Evolutionary conservation across 2,888 invertebrate genomes (phyloP), one percentile per base, ranked within the genome.

Genomic region (Yponomeuta evonymella): DNA sequence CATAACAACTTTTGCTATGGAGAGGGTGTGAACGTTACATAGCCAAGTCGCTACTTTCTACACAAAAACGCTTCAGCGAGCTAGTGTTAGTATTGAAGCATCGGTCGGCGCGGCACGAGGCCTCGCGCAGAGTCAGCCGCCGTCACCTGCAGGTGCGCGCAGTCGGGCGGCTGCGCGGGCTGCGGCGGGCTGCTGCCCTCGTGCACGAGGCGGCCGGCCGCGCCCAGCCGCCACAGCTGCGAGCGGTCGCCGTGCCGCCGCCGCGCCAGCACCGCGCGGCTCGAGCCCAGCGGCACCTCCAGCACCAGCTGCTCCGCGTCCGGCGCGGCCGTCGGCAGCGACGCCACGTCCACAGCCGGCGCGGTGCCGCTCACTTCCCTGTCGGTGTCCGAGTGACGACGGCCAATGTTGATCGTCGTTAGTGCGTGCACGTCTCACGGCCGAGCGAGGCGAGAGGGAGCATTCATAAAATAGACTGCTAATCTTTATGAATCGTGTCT

Each of bases 211-310:
- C 97, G 96, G 0, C 97, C 97, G 77, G 95, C 95, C 4, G 96
- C 94, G 43, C 97, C 98, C 94, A 98, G 97, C 51, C 98, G 94
- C 99, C 99, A 99, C 69, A 99, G 88, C 86, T 99, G 99, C 0
- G 96, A 95, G 73, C 90, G 81, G 78, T 93, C 92, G 2, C 92
- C 92, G 73, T 88, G 87, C 75, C 91, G 94, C 81, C 97, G 97
- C 72, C 95, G 92, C 58, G 94, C 94, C 71, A 98, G 89, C 43
- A 96, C 90, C 2, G 98, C 96, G 73, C 93, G 93, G 63, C 93
- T 94, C 15, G 93, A 93, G 6, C 92, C 93, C 74, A 93, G 89
- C 0, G 94, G 94, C 72, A 96, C 97, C 83, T 96, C 98, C 75
- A 97, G 91, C 66, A 97, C 99, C 74, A 97, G 93, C 84, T 97